Base-by-base conservation (phyloP, 1,140 invertebrate species). In the Drosophila erecta region DNA sequence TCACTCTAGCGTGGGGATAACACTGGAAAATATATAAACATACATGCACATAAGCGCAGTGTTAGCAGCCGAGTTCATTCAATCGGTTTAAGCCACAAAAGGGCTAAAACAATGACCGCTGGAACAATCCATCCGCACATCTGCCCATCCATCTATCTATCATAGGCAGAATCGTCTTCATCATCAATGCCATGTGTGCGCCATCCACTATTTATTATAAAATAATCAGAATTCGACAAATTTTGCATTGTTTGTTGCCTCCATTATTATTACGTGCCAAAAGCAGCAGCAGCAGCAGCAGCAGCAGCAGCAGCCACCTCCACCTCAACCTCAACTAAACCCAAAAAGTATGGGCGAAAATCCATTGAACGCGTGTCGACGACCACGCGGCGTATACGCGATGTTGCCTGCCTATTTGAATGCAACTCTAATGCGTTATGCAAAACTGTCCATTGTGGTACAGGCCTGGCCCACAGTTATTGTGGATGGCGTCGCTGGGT, bases 361-460 rank as follows among this genome's bases (percentile, higher is more conserved):
- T 49, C 64, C 64, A 67, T 67, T 65, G 64, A 66, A 67, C 60
- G 60, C 46, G 37, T 67, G 35, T 43, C 65, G 65, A 15, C 46
- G 22, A 50, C 65, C 65, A 67, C 61, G 30, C 47, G 61, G 61
- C 65, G 64, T 67, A 67, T 67, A 66, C 65, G 65, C 49, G 11
- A 44, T 69, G 40, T 66, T 15, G n/a, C 6, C 47, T 6, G 15
- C 41, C 62, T 22, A 38, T 70, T 69, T 56, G 49, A 47, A 70
- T 69, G 66, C 66, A 55, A 40, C 49, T 60, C 62, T 69, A 70
- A 55, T 70, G 66, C 62, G 66, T 69, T 70, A 67, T 69, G 66
- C 47, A 70, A 69, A 54, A 46, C 41, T 69, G 33, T 69, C 66
- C 43, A 69, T 69, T 69, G 65, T 69, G 65, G 66, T 17, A 6